phyloP scores from a whole-genome alignment of 2,113 vertebrate genomes.

The Myxocyprinus asiaticus region DNA sequence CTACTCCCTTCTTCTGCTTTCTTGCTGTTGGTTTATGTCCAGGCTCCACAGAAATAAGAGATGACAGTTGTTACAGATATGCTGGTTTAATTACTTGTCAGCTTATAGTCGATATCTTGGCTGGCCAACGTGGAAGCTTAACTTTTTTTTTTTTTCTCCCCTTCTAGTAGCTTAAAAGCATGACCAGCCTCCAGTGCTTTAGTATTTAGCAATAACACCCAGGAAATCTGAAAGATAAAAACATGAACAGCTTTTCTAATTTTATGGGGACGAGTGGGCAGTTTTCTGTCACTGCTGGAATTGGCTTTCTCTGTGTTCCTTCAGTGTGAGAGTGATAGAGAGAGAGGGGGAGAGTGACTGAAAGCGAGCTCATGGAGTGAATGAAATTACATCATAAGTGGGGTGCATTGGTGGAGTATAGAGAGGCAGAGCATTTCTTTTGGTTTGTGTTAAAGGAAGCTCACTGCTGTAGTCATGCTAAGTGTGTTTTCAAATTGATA shows the following conservation, averaged over 20 bases:
- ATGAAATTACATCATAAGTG: slow-evolving; percentile 77
- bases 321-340: slow-evolving; percentile 60
- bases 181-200: slow-evolving; percentile 91
- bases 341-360: slow-evolving; percentile 11
- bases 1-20: slow-evolving; percentile 72
- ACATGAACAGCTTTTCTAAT: slow-evolving; percentile 78
- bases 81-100: slow-evolving; percentile 99
- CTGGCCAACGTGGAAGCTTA: slow-evolving; percentile 92
- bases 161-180: slow-evolving; percentile 90
- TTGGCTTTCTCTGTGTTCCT: slow-evolving; percentile 75
- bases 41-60: slow-evolving; percentile 93
- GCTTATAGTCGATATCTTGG: slow-evolving; percentile 92
- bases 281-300: slow-evolving; percentile 80
- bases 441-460: slow-evolving; percentile 56
- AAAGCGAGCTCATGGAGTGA: slow-evolving; percentile 72
- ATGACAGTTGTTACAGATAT: slow-evolving; percentile 98
- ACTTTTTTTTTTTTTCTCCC: slow-evolving; percentile 72
- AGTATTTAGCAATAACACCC: slow-evolving; percentile 85
- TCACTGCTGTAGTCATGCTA: slow-evolving; percentile 72
- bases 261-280: slow-evolving; percentile 80
- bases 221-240: slow-evolving; percentile 86
- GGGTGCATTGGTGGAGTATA: slow-evolving; percentile 63
- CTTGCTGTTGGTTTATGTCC: slow-evolving; percentile 90
- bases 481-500: slow-evolving; percentile 81
- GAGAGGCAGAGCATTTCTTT: slow-evolving; percentile 70